A percentile compares a stretch with the other conserved stretches of the same genome.
phyloP scores from a whole-genome alignment of 2,888 invertebrate genomes.

The Acleris literana region DNA sequence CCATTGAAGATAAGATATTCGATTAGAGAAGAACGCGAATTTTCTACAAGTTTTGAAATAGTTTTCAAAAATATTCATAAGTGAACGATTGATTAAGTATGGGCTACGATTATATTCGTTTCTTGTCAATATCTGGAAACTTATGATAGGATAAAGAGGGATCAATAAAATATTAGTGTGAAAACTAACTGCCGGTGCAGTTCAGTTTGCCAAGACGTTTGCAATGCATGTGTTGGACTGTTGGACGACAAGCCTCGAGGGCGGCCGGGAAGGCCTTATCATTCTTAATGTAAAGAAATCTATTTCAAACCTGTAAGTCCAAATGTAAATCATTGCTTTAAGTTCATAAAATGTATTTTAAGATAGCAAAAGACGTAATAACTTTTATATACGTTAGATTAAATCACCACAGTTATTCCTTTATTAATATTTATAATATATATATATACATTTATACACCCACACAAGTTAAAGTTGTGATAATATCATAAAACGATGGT shows the following conservation, averaged over 20 bases:
- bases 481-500: constrained; percentile 54
- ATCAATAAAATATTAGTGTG: constrained; percentile 64
- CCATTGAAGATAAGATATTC: constrained; percentile 25
- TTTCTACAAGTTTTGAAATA: constrained; percentile 78
- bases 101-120: constrained; percentile 52
- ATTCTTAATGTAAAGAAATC: constrained; percentile 57
- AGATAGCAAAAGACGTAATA: constrained; percentile 65
- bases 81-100: constrained; percentile 48
- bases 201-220: constrained; percentile 40
- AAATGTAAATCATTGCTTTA: constrained; percentile 62
- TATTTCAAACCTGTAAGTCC: constrained; percentile 78
- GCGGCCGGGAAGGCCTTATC: constrained; percentile 30
- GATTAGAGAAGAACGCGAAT: constrained; percentile 51
- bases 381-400: constrained; percentile 62
- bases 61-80: constrained; percentile 41
- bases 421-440: constrained; percentile 43
- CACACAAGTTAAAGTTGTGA: constrained; percentile 67
- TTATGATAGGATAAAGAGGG: constrained; percentile 75
- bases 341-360: constrained; percentile 53
- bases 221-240: constrained; percentile 29
- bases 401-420: constrained; percentile 60
- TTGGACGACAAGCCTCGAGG: constrained; percentile 21
- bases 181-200: constrained; percentile 51
- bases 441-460: constrained; percentile 46
- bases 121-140: constrained; percentile 61